Percentiles rank a stretch among this genome's conserved stretches.
These are phyloP conservation scores for Muscicapa adusta DNA, from an alignment of 2,113 vertebrate species.

Conservation along the genomic window DNA sequence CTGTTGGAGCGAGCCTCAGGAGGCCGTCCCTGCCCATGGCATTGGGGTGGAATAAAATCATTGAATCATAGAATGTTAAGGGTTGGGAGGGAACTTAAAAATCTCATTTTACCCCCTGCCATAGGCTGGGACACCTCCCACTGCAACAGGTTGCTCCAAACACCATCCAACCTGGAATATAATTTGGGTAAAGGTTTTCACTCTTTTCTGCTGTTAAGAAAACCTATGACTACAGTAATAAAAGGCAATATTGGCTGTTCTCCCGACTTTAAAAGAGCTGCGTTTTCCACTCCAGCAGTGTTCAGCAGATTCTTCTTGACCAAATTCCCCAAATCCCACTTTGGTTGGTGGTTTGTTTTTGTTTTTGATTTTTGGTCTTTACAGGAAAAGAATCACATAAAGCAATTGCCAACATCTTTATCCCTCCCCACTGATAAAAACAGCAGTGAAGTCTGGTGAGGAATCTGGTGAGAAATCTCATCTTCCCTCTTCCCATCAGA, in stretches of 20 bases:
- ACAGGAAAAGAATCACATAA: not conserved
- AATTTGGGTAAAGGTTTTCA: not conserved
- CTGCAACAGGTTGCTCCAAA: not conserved
- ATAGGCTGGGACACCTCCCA: not conserved
- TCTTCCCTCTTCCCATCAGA: accelerated
- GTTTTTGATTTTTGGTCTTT: not conserved
- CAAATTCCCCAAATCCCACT: not conserved
- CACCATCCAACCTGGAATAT: not conserved
- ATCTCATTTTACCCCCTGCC: not conserved
- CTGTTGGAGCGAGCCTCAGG: not conserved
- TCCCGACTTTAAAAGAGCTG: not conserved
- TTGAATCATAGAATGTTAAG: not conserved
- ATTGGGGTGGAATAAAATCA: not conserved
- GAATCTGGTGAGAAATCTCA: not conserved
- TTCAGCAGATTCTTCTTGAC: not conserved
- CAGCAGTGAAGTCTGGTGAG: not conserved
- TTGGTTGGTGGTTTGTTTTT: not conserved
- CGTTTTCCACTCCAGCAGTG: not conserved
- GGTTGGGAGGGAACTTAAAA: not conserved
- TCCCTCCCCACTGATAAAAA: not conserved
- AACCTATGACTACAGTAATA: accelerated
- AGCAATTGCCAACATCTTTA: not conserved
- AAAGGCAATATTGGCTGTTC: accelerated
- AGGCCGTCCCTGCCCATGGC: not conserved
- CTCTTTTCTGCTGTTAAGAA: too few relatives aligned